phyloP scores from a whole-genome alignment of 2,888 invertebrate genomes.

The Trissolcus japonicus region DNA sequence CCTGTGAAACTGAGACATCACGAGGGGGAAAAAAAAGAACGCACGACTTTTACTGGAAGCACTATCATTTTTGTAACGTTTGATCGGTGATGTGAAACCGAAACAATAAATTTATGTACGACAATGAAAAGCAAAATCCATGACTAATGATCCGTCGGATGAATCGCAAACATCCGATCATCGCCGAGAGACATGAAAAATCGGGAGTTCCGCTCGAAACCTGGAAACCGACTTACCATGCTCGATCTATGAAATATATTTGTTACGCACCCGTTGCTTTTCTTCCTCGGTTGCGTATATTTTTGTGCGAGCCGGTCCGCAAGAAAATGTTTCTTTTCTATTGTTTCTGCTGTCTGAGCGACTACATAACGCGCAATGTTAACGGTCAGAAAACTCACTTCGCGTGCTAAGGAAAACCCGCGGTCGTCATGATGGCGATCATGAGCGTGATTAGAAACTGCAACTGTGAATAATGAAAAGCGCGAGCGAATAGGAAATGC shows the following conservation, averaged over 20 bases:
- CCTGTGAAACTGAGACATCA: slow-evolving; percentile 14
- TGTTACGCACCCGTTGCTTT: slow-evolving; percentile 59
- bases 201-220: slow-evolving; percentile 24
- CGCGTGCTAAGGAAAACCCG: slow-evolving; percentile 59
- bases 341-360: slow-evolving; percentile 51
- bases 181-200: slow-evolving; percentile 20
- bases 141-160: slow-evolving; percentile 33
- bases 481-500: slow-evolving; percentile 63
- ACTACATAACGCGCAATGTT: slow-evolving; percentile 47
- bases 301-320: slow-evolving; percentile 27
- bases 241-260: slow-evolving; percentile 53
- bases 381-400: slow-evolving; percentile 61
- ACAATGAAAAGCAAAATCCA: slow-evolving; percentile 20
- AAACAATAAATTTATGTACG: slow-evolving; percentile 15
- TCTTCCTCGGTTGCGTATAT: slow-evolving; percentile 46
- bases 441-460: slow-evolving; percentile 65
- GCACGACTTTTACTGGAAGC: no score
- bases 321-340: slow-evolving; percentile 46
- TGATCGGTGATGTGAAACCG: slow-evolving; percentile 32
- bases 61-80: slow-evolving; percentile 5
- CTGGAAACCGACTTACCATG: slow-evolving; percentile 50
- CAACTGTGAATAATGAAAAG: slow-evolving; percentile 61
- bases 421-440: slow-evolving; percentile 51
- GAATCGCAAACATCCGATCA: slow-evolving; percentile 3
- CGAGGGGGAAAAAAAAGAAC: neutral